These are phyloP conservation scores for Dryocosmus kuriphilus DNA, from an alignment of 2,888 invertebrate genomes.

Conservation along the genomic window DNA sequence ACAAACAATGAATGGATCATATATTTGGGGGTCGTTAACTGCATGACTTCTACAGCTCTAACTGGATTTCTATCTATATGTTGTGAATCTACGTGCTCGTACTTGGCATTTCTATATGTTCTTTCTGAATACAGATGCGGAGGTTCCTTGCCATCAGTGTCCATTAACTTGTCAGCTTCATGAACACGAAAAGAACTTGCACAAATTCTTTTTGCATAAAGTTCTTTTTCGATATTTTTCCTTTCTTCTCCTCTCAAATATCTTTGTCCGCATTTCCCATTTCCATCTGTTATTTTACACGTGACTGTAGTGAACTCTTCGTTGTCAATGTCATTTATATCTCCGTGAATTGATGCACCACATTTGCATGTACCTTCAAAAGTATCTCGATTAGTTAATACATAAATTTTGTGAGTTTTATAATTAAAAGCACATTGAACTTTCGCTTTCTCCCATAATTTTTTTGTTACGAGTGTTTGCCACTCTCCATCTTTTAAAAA, in stretches of 20 bases:
- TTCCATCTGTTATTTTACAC: neutral
- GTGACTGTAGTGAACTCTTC: neutral
- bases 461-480: neutral
- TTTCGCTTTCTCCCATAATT: neutral
- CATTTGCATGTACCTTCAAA: constrained; percentile 4
- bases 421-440: neutral
- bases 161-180: neutral
- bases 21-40: neutral
- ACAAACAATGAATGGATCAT: neutral
- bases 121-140: neutral
- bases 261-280: neutral
- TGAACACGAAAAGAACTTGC: neutral
- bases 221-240: neutral
- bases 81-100: neutral
- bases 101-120: neutral
- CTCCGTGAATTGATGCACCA: constrained; percentile 8
- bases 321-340: constrained; percentile 8
- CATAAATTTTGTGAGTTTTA: neutral
- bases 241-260: constrained; percentile 8
- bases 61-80: neutral
- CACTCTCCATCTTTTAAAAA: neutral
- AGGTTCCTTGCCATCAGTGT: neutral
- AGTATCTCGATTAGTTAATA: neutral
- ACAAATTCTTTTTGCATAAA: neutral
- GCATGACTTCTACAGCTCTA: neutral